These are phyloP conservation scores for Formica selysi DNA, from an alignment of 1,140 invertebrate genomes.

Conservation along the genomic window DNA sequence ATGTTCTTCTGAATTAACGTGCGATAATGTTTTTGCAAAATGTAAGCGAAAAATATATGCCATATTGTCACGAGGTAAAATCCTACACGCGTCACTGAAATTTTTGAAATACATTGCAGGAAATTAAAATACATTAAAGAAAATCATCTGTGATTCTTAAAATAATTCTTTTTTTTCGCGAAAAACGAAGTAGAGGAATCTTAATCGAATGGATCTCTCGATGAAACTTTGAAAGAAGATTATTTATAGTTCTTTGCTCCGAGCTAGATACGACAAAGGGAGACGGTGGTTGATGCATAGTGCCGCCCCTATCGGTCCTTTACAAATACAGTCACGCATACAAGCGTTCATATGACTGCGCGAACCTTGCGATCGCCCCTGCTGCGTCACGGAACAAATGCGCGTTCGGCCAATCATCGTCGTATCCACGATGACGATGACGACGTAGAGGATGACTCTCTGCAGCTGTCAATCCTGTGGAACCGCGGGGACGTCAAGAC, in stretches of 20 bases:
- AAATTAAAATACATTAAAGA: background rate
- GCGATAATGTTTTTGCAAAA: no score
- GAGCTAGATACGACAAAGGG: slow-evolving; percentile 48
- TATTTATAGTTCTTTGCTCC: slow-evolving; percentile 55
- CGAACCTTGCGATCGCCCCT: slow-evolving; percentile 70
- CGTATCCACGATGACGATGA: slow-evolving; percentile 76
- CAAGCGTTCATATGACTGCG: slow-evolving; percentile 42
- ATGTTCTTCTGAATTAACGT: no score
- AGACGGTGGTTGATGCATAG: slow-evolving; percentile 46
- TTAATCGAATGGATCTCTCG: slow-evolving; percentile 6
- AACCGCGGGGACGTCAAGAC: slow-evolving; percentile 60
- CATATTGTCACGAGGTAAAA: background rate
- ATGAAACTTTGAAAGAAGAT: slow-evolving; percentile 11
- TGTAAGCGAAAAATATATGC: no score
- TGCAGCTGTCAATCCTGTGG: slow-evolving; percentile 79
- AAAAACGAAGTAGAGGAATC: background rate
- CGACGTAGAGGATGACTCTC: slow-evolving; percentile 80
- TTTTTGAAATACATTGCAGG: no score
- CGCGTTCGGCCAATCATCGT: slow-evolving; percentile 81
- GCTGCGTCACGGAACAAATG: slow-evolving; percentile 86
- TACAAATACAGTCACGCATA: slow-evolving; percentile 47
- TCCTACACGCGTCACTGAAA: no score
- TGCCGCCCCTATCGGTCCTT: slow-evolving; percentile 64
- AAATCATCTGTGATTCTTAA: background rate
- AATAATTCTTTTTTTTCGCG: background rate